phyloP scores from a whole-genome alignment of 2,888 invertebrate species.

The Aradus depressus region DNA sequence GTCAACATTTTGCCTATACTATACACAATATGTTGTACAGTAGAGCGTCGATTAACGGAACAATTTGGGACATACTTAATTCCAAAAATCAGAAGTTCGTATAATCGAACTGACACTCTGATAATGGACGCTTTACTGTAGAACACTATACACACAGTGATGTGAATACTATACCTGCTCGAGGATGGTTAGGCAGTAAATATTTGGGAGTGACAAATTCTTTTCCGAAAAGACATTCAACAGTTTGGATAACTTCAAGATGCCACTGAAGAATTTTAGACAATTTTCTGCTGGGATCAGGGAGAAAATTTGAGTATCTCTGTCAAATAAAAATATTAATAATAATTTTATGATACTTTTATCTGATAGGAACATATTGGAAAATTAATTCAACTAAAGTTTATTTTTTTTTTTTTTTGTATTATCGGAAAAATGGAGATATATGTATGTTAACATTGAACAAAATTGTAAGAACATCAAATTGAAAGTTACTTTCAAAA shows the following conservation, averaged over 20 bases:
- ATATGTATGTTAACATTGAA: too few species aligned
- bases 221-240: conserved; percentile 40
- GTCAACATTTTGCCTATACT: too few species aligned
- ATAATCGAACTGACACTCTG: too few species aligned
- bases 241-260: conserved; percentile 13
- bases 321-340: not conserved
- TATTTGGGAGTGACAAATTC: conserved; percentile 44
- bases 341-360: not conserved
- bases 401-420: too few species aligned
- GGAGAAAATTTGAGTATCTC: conserved; percentile 19
- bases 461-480: not conserved
- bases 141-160: too few species aligned
- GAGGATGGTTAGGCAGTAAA: conserved; percentile 55
- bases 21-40: too few species aligned
- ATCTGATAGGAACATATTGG: not conserved
- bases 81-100: conserved; percentile 3
- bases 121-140: too few species aligned
- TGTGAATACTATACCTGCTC: conserved; percentile 43
- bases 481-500: too few species aligned
- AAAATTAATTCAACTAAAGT: not conserved
- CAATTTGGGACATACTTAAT: too few species aligned
- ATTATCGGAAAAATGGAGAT: too few species aligned
- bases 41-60: too few species aligned
- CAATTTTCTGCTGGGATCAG: conserved; percentile 18
- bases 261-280: conserved; percentile 12